Conservation (phyloP, 2,888 invertebrate genomes). For the Aporophyla lueneburgensis region DNA sequence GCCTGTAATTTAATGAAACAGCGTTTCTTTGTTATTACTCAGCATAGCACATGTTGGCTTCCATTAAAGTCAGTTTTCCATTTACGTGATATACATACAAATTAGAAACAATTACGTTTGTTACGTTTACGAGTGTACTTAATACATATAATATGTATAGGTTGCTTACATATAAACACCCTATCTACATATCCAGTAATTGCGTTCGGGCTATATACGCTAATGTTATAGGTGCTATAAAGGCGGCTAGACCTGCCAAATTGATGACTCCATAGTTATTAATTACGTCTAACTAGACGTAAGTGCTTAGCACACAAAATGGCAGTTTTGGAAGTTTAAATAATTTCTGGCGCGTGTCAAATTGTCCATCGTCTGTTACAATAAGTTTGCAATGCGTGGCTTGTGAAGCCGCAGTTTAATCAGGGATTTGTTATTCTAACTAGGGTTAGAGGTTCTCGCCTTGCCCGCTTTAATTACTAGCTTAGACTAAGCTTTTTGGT, state of each 20-base stretch:
- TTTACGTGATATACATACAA: constrained; percentile 26
- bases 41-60: constrained; percentile 19
- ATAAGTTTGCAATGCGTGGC: constrained; percentile 63
- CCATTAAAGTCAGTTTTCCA: constrained; percentile 39
- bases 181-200: constrained; percentile 43
- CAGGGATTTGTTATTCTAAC: constrained; percentile 79
- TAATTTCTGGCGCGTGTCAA: constrained; percentile 42
- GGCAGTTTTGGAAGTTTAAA: constrained; percentile 33
- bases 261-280: constrained; percentile 51
- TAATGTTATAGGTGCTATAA: constrained; percentile 46
- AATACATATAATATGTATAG: constrained; percentile 11
- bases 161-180: constrained; percentile 22
- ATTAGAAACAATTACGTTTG: constrained; percentile 29
- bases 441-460: constrained; percentile 59
- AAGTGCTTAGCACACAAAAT: constrained; percentile 31
- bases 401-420: constrained; percentile 71
- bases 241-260: constrained; percentile 15
- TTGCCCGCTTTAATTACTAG: constrained; percentile 56
- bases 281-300: constrained; percentile 37
- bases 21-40: constrained; percentile 27
- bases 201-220: constrained; percentile 20
- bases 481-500: constrained; percentile 64
- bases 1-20: constrained; percentile 37
- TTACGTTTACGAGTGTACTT: constrained; percentile 23
- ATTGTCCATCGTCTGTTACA: constrained; percentile 34